Conservation (phyloP, 2,797 vertebrate species). For the Falco columbarius region DNA sequence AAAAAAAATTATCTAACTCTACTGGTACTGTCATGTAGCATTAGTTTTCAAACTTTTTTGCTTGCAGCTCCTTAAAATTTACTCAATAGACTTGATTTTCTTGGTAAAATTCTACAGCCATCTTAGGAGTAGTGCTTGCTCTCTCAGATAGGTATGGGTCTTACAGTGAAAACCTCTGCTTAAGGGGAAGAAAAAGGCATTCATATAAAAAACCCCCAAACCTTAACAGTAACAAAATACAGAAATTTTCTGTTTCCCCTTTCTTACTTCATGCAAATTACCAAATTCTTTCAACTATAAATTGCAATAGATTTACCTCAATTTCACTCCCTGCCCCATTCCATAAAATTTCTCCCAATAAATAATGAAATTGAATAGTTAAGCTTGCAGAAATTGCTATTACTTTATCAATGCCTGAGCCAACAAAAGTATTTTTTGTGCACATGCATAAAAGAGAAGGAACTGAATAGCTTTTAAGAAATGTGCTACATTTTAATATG, state of each 20-base stretch:
- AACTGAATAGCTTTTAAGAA: conserved; percentile 19
- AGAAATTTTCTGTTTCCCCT: not conserved
- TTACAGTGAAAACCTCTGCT: not conserved
- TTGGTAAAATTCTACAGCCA: not conserved
- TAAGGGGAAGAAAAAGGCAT: not conserved
- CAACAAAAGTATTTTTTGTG: conserved; percentile 43
- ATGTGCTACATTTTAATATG: not conserved
- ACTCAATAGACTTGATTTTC: not conserved
- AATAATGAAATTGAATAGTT: conserved; percentile 5
- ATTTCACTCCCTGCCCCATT: not conserved
- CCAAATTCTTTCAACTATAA: not conserved
- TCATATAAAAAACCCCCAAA: not conserved
- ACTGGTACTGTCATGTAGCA: not conserved
- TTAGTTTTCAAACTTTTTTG: not conserved
- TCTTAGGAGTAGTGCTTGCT: not conserved
- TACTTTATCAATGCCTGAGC: conserved; percentile 19
- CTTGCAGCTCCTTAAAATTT: not conserved
- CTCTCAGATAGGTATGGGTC: not conserved
- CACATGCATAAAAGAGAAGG: not conserved
- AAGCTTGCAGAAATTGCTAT: conserved; percentile 29
- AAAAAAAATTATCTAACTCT: not conserved
- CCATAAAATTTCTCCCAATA: not conserved
- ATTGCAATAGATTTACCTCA: not conserved
- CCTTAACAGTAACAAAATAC: not conserved
- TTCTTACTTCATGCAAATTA: not conserved